These are phyloP conservation scores for Syrrhaptes paradoxus DNA, from an alignment of 2,113 vertebrate genomes.

Conservation along the genomic window DNA sequence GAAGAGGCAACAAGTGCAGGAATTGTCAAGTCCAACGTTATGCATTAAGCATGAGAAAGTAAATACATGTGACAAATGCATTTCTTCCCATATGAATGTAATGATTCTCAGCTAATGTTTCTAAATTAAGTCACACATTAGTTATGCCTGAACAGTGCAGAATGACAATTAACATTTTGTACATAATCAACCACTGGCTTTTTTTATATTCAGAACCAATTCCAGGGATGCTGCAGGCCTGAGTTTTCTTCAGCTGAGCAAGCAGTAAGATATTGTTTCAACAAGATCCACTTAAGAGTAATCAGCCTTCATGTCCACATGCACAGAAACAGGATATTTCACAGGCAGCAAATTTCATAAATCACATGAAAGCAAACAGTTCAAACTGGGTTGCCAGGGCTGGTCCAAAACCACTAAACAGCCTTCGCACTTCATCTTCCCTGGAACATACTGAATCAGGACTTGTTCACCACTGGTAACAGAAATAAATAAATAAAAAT, in stretches of 20 bases:
- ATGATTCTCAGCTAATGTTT: not conserved
- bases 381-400: not conserved
- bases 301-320: not conserved
- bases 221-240: not conserved
- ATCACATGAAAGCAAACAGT: not conserved
- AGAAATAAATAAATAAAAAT: not conserved
- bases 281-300: not conserved
- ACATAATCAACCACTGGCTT: not conserved
- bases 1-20: not conserved
- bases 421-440: not conserved
- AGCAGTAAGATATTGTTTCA: not conserved
- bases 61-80: constrained; percentile 1
- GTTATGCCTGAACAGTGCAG: constrained; percentile 25
- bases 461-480: not conserved
- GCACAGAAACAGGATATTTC: not conserved
- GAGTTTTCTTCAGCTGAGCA: not conserved
- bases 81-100: not conserved
- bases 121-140: constrained; percentile 9
- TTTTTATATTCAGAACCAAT: not conserved
- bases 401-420: not conserved
- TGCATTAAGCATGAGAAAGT: not conserved
- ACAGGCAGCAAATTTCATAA: not conserved
- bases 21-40: not conserved
- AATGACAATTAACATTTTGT: not conserved
- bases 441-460: not conserved